Evolutionary conservation across 2,888 invertebrate species (phyloP), one percentile per base, ranked within the genome.

Genomic region (Drosophila borborema): DNA sequence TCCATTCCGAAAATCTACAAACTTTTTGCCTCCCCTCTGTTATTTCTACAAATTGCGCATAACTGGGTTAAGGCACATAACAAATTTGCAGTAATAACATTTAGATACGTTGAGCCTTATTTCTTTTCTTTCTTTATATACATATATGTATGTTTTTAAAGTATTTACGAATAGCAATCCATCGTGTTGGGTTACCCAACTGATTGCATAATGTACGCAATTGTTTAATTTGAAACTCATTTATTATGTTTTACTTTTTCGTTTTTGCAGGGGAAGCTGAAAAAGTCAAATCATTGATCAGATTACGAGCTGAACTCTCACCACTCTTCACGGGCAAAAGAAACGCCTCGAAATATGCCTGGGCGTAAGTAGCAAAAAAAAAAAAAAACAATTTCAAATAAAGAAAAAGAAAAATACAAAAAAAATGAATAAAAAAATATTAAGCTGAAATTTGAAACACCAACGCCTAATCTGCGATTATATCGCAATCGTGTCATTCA

Each of bases 281-380:
- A 83, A 93, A 93, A 92, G 93, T 93, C 65, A 93, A 93, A 91
- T 91, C 93, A 65, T 81, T 93, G 81, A 93, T 93, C 87, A 91
- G 93, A 90, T 90, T 93, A 80, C 91, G 93, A 61, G 93, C 93
- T 61, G 93, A 93, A 86, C 90, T 93, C 71, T 93, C 93, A 69
- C 93, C 93, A 65, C 84, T 93, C 49, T 93, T 93, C 77, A 93
- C 93, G 77, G 93, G 93, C 86, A 93, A 93, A 88, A 84, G 93
- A 72, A 93, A 93, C 91, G 93, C 93, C 77, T 93, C 93, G 18
- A 93, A 93, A 90, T 93, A 93, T 92, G 93, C 93, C 71, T 93
- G 93, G 93, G 93, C 93, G 93, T 93, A 93, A 93, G 93, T 93
- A 91, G n/a, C 43, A 38, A 68, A 62, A 14, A 62, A 28, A 41